phyloP scores from a whole-genome alignment of 2,797 vertebrate species.

The Melanotaenia trifasciata region DNA sequence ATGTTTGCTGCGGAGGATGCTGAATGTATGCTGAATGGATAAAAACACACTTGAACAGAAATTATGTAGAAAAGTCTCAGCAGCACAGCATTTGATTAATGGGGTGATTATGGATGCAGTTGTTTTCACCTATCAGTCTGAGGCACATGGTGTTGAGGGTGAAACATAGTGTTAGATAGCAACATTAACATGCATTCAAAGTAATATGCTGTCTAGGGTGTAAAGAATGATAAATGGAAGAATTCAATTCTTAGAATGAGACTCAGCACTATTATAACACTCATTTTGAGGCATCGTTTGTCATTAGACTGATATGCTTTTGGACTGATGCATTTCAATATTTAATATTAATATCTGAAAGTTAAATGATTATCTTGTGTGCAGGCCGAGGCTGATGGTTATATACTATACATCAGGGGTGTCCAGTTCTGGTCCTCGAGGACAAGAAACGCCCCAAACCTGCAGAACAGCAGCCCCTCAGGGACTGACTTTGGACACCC shows the following conservation, averaged over 20 bases:
- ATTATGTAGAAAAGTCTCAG: slow-evolving; percentile 30
- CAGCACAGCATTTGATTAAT: slow-evolving; percentile 56
- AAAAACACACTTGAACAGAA: slow-evolving; percentile 47
- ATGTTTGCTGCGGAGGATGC: slow-evolving; percentile 35
- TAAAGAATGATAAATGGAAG: slow-evolving; percentile 40
- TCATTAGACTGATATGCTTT: slow-evolving; percentile 10
- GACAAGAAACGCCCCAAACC: too few relatives aligned
- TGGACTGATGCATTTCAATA: background rate
- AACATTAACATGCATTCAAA: slow-evolving; percentile 63
- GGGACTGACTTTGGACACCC: too few relatives aligned
- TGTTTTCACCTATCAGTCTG: slow-evolving; percentile 63
- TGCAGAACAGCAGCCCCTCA: too few relatives aligned
- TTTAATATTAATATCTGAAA: background rate
- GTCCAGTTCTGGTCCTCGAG: too few relatives aligned
- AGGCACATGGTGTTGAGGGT: slow-evolving; percentile 32
- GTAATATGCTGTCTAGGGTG: slow-evolving; percentile 35
- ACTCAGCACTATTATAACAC: slow-evolving; percentile 16
- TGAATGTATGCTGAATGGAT: slow-evolving; percentile 56
- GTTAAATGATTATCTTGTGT: background rate
- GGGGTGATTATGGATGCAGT: slow-evolving; percentile 65
- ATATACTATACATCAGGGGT: too few relatives aligned
- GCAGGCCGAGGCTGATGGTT: background rate
- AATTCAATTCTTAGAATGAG: slow-evolving; percentile 23
- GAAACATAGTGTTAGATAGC: slow-evolving; percentile 51
- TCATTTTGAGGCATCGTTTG: slow-evolving; percentile 28